phyloP scores from a whole-genome alignment of 2,888 invertebrate genomes.

The Drosophila infuscata region DNA sequence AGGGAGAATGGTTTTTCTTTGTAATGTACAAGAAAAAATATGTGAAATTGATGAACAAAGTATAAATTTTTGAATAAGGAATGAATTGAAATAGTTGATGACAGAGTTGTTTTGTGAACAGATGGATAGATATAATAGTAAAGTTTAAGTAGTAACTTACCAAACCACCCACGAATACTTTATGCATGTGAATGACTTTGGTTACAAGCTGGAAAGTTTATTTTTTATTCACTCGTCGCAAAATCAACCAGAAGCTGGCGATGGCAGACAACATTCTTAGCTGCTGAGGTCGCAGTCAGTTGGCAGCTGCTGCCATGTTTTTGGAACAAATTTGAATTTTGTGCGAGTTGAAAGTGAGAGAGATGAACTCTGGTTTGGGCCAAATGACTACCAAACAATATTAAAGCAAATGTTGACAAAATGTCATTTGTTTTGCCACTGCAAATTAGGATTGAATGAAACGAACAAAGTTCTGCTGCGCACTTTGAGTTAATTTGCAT shows the following conservation, averaged over 20 bases:
- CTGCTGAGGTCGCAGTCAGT: slow-evolving; percentile 40
- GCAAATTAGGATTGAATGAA: slow-evolving; percentile 58
- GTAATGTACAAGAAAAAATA: no score
- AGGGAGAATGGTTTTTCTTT: not conserved
- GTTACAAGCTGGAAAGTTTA: slow-evolving; percentile 40
- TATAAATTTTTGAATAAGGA: not conserved
- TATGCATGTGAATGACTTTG: slow-evolving; percentile 46
- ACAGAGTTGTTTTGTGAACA: not conserved
- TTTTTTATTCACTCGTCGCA: slow-evolving; percentile 26
- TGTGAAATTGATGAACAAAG: not conserved
- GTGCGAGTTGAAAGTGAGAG: slow-evolving; percentile 21
- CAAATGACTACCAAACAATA: slow-evolving; percentile 48
- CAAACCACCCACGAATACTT: slow-evolving; percentile 24
- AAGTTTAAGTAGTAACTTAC: not conserved
- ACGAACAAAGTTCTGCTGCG: not conserved
- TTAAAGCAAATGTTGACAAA: slow-evolving; percentile 45
- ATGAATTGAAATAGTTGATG: not conserved
- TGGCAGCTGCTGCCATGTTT: slow-evolving; percentile 67
- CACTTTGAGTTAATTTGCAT: slow-evolving; percentile 52
- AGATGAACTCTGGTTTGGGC: slow-evolving; percentile 37
- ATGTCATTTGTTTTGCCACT: slow-evolving; percentile 63
- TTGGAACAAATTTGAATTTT: slow-evolving; percentile 64
- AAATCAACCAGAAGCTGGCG: slow-evolving; percentile 33
- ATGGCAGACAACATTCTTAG: slow-evolving; percentile 18
- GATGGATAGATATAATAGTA: not conserved